Evolutionary conservation across 2,797 vertebrate genomes (phyloP).

Genomic region (Borostomias antarcticus): DNA sequence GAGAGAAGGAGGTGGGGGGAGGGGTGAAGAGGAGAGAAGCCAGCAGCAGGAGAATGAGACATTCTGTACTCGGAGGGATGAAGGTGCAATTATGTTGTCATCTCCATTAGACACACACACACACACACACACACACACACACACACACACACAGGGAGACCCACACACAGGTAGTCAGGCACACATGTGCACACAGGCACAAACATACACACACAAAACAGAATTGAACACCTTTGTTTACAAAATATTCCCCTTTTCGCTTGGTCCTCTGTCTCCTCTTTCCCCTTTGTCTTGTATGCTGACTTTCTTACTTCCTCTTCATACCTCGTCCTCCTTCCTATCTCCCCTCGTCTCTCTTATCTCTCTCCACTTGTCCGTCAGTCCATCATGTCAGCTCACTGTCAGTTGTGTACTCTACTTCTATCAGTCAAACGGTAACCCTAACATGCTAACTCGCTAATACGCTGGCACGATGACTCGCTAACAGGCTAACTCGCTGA

Average conservation of each 20-base stretch:
- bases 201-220: conserved; percentile 3
- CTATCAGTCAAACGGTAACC: conserved; percentile 12
- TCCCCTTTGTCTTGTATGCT: no score
- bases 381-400: neutral
- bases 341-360: neutral
- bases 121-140: neutral
- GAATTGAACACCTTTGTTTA: neutral
- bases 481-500: neutral
- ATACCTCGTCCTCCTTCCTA: no score
- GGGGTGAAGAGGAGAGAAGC: neutral
- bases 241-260: neutral
- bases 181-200: neutral
- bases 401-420: neutral
- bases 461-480: neutral
- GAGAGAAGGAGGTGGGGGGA: neutral
- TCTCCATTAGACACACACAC: neutral
- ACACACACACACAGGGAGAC: neutral
- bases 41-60: neutral
- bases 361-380: conserved; percentile 5
- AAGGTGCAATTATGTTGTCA: neutral
- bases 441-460: no score
- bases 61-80: neutral
- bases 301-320: no score
- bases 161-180: neutral
- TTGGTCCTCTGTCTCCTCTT: no score